phyloP scores from a whole-genome alignment of 2,797 vertebrate genomes.

The Acestrorhynchus altus region DNA sequence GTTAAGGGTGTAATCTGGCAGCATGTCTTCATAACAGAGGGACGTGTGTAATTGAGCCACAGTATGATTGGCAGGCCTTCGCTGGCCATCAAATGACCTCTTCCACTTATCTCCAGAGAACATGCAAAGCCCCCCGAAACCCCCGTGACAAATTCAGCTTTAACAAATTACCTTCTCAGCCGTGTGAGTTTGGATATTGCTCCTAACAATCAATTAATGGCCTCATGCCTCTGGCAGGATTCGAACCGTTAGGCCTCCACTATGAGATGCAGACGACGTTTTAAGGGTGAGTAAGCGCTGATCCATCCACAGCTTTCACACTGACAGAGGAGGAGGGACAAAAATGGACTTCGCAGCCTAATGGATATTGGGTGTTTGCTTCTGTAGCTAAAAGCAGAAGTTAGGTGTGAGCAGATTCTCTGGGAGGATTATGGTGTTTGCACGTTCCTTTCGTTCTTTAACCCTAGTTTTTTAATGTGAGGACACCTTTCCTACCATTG shows the following conservation, averaged over 20 bases:
- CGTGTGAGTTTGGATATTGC: conserved; percentile 65
- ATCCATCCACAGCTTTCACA: neutral
- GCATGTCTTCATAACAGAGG: conserved; percentile 45
- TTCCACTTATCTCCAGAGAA: conserved; percentile 64
- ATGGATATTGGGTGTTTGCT: too few relatives aligned
- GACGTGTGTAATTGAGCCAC: conserved; percentile 62
- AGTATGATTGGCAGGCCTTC: conserved; percentile 34
- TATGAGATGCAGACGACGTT: conserved; percentile 29
- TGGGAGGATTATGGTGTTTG: too few relatives aligned
- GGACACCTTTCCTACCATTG: too few relatives aligned
- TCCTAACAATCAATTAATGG: conserved; percentile 77
- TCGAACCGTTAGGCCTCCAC: conserved; percentile 16
- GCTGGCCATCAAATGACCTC: conserved; percentile 57
- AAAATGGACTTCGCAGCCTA: too few relatives aligned
- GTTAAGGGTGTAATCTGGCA: conserved; percentile 45
- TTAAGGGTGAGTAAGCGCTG: conserved; percentile 35
- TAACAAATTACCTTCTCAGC: conserved; percentile 69
- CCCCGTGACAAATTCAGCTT: conserved; percentile 73
- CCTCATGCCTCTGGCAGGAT: conserved; percentile 48
- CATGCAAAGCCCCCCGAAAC: conserved; percentile 60
- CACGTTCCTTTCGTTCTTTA: too few relatives aligned
- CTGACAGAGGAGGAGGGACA: neutral
- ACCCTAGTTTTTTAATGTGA: too few relatives aligned
- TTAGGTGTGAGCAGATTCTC: too few relatives aligned
- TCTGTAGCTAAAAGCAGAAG: too few relatives aligned